These are phyloP conservation scores for Acanthopagrus latus DNA, from an alignment of 2,797 vertebrate species.

Conservation along the genomic window DNA sequence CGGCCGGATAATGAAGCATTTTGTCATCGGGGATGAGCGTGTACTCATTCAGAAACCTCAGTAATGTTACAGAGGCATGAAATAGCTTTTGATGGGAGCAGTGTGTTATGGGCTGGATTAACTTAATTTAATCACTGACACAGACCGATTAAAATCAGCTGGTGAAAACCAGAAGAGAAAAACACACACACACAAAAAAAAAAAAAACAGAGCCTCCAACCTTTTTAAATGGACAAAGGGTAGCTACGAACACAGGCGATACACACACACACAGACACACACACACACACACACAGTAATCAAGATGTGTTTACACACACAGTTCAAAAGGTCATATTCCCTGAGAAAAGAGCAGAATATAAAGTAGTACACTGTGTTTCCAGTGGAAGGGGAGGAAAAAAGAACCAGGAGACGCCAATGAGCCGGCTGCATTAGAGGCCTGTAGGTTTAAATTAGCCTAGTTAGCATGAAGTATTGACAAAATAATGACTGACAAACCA, in stretches of 20 bases:
- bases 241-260: not conserved
- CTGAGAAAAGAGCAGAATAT: slow-evolving; percentile 27
- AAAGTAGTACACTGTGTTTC: slow-evolving; percentile 8
- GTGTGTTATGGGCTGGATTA: slow-evolving; percentile 31
- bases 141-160: slow-evolving; percentile 49
- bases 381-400: not conserved
- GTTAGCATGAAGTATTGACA: not conserved
- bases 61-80: slow-evolving; percentile 69
- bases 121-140: slow-evolving; percentile 56
- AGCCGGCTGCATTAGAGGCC: not conserved
- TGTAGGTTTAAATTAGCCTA: not conserved
- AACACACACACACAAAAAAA: no score
- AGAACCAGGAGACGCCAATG: not conserved
- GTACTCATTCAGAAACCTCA: slow-evolving; percentile 71
- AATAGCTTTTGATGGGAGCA: slow-evolving; percentile 66
- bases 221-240: slow-evolving; percentile 13
- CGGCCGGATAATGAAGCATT: slow-evolving; percentile 70
- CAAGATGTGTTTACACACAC: slow-evolving; percentile 14
- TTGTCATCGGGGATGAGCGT: slow-evolving; percentile 65
- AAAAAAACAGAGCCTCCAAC: not conserved
- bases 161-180: slow-evolving; percentile 11
- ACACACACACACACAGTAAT: slow-evolving; percentile 31
- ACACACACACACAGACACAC: no score
- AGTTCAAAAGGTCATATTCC: slow-evolving; percentile 32
- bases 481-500: not conserved